Base-by-base conservation (phyloP, 2,797 vertebrate genomes). In the Myiotriccus ornatus region DNA sequence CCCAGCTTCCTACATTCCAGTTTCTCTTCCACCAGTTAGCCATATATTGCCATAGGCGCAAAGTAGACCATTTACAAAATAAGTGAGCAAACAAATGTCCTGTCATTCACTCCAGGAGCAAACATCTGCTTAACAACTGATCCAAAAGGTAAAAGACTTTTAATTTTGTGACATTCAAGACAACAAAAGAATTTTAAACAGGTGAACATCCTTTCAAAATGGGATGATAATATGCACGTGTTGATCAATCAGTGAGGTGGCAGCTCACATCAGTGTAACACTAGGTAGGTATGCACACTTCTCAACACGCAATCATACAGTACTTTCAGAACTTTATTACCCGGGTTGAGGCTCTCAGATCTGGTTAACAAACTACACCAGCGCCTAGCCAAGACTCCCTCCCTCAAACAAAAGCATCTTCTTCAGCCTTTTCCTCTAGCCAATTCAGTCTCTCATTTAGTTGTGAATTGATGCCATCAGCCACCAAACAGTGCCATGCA, bases 401-500 rank as follows among this genome's bases (percentile, higher is more conserved):
- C 12, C 37, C 68, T 67, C 3, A 2, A n/a, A 28, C 9, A 67
- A 86, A 91, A 59, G 30, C 43, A 78, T 10, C 8, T 85, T 57
- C 12, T 57, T 68, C 3, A 4, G 14, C 4, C 13, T 20, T 80
- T 18, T 80, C 24, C 20, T 82, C 20, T 68, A 85, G 47, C 9
- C 14, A 56, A 17, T 21, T 32, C 10, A 25, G 4, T 12, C 24
- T 82, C 27, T 27, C 0, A 0, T 50, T 69, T 56, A 39, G 12
- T 19, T 57, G 30, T 43, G 41, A 84, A 71, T 12, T 52, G 30
- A 57, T 69, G 25, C 9, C 28, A 35, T 10, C 10, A 13, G 1
- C 4, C 3, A 8, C 6, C 32, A 80, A 2, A 67, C 0, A 34
- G 16, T n/a, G 30, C 7, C 43, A 35, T 7, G 19, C 3, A 1